Percentiles rank a stretch among this genome's conserved stretches.
These are phyloP conservation scores for Halocynthia roretzi DNA, from an alignment of 23 tunicate species.

Conservation along the genomic window DNA sequence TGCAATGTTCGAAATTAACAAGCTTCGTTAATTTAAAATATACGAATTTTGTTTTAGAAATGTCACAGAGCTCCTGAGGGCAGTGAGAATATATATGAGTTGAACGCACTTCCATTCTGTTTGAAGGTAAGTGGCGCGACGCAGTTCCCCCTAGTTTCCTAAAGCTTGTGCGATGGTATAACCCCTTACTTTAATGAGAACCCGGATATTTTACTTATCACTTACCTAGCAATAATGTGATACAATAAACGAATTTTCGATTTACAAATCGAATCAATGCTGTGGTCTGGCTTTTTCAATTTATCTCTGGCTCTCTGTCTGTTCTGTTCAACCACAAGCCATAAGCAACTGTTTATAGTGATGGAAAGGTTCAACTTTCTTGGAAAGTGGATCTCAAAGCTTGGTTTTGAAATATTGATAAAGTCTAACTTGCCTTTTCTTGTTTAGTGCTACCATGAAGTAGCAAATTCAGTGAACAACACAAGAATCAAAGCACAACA, in stretches of 20 bases:
- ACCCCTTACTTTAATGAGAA: not conserved
- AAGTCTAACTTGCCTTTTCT: not conserved
- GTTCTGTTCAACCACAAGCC: too few species aligned
- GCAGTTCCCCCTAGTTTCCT: not conserved
- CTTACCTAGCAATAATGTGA: too few species aligned
- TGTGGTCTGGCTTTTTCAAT: not conserved
- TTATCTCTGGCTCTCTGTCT: not conserved
- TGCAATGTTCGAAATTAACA: not conserved
- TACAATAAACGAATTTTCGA: too few species aligned
- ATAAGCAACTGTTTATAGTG: too few species aligned
- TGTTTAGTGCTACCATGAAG: slow-evolving; percentile 88
- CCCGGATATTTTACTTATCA: too few species aligned
- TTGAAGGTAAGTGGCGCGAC: slow-evolving; percentile 36
- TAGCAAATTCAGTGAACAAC: slow-evolving; percentile 51
- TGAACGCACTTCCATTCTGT: slow-evolving; percentile 85
- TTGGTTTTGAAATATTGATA: not conserved
- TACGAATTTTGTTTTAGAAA: slow-evolving; percentile 31
- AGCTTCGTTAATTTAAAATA: not conserved
- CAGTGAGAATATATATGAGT: slow-evolving; percentile 78
- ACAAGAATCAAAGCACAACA: slow-evolving; percentile 64
- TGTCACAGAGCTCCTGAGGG: slow-evolving; percentile 75
- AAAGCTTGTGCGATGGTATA: not conserved
- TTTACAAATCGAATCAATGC: too few species aligned
- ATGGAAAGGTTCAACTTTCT: too few species aligned
- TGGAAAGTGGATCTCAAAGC: too few species aligned